A percentile compares a stretch with the other conserved stretches of the same genome.
Evolutionary conservation across 2,113 vertebrate species (phyloP).

Genomic region (Nematolebias whitei): DNA sequence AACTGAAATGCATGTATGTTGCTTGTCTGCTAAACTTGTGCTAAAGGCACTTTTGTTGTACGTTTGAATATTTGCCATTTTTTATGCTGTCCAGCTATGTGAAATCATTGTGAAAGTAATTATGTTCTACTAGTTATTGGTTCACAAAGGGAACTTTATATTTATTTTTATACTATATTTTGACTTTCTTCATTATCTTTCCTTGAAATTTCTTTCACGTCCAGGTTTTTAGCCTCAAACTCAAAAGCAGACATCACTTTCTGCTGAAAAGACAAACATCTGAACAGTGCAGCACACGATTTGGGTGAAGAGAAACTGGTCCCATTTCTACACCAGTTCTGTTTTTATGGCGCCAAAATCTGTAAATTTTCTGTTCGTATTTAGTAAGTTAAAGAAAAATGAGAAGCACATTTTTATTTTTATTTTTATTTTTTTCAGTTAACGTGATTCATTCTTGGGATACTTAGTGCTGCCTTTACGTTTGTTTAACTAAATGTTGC

Average conservation of each 20-base stretch:
- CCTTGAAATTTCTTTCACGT: no score
- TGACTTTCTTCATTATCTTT: conserved; percentile 41
- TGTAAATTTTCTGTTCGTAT: conserved; percentile 46
- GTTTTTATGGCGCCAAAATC: conserved; percentile 9
- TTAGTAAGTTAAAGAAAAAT: conserved; percentile 47
- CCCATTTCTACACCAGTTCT: conserved; percentile 1
- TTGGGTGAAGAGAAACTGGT: conserved; percentile 12
- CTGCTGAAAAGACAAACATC: conserved; percentile 55
- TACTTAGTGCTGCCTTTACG: conserved; percentile 12
- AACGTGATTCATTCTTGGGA: conserved; percentile 12
- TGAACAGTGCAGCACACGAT: conserved; percentile 10
- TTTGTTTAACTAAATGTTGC: conserved; percentile 21
- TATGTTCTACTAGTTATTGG: conserved; percentile 1
- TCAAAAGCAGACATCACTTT: conserved; percentile 41
- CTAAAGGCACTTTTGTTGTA: conserved; percentile 11
- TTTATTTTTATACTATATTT: conserved; percentile 54
- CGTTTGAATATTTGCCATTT: conserved; percentile 35
- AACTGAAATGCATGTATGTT: conserved; percentile 65
- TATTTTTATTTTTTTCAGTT: background rate
- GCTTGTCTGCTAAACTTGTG: conserved; percentile 48
- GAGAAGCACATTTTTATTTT: background rate
- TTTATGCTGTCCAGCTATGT: conserved; percentile 28
- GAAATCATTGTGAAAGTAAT: conserved; percentile 15
- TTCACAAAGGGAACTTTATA: conserved; percentile 44
- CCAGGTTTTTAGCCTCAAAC: no score